Percentiles rank a stretch among this genome's conserved stretches.
Evolutionary conservation across 1,140 invertebrate genomes (phyloP).

Genomic region (Leptoteleia sp.): DNA sequence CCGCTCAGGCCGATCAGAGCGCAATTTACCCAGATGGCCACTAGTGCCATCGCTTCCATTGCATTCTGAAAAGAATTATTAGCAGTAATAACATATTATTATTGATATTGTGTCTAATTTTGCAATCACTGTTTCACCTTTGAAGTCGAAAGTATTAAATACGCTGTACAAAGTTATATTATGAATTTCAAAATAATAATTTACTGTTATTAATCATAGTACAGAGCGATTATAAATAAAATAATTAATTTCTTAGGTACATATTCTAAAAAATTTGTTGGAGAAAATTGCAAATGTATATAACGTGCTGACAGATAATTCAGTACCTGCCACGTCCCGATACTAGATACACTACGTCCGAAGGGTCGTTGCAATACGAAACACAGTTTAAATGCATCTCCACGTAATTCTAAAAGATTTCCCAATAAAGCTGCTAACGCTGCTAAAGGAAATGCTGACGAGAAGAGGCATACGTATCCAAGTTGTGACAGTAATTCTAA

Average conservation of each 20-base stretch:
- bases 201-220: too few species aligned
- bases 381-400: constrained; percentile 98
- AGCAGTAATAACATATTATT: too few species aligned
- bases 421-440: constrained; percentile 95
- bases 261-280: too few species aligned
- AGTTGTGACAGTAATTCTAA: constrained; percentile 98
- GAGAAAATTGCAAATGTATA: too few species aligned
- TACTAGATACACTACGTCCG: constrained; percentile 93
- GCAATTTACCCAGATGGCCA: constrained; percentile 97
- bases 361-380: constrained; percentile 97
- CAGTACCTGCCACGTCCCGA: constrained; percentile 96
- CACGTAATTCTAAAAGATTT: constrained; percentile 95
- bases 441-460: constrained; percentile 96
- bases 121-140: too few species aligned
- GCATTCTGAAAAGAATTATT: constrained; percentile 85
- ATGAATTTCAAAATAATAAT: too few species aligned
- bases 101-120: too few species aligned
- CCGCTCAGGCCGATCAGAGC: constrained; percentile 95
- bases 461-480: constrained; percentile 98
- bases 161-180: too few species aligned
- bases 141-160: too few species aligned
- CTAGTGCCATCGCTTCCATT: constrained; percentile 95
- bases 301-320: too few species aligned
- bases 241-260: too few species aligned
- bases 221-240: too few species aligned